phyloP scores from a whole-genome alignment of 2,888 invertebrate genomes.

The Belgica antarctica region DNA sequence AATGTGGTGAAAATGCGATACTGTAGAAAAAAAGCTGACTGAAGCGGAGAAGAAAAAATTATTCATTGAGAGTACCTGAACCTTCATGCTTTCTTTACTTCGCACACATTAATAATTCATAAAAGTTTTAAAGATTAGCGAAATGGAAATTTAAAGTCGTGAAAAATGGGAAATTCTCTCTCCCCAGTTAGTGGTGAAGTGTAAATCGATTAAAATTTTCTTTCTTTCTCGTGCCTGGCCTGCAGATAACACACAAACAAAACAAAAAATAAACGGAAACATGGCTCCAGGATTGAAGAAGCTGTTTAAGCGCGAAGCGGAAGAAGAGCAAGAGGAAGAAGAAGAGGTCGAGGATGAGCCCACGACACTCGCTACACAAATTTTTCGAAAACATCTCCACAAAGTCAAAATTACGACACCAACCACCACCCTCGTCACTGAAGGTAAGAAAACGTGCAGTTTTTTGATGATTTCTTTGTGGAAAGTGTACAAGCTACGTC shows the following conservation, averaged over 20 bases:
- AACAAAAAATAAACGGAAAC: too few relatives aligned
- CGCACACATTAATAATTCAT: conserved; percentile 16
- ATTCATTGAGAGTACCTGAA: neutral
- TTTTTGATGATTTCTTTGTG: too few relatives aligned
- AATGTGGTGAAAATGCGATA: conserved; percentile 25
- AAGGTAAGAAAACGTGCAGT: conserved; percentile 4
- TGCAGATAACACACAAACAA: neutral
- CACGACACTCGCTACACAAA: neutral
- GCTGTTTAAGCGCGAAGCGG: conserved; percentile 32
- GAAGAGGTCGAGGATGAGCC: conserved; percentile 3
- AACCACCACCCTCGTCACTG: conserved; percentile 23
- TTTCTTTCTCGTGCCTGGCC: too few relatives aligned
- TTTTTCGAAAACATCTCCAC: conserved; percentile 40
- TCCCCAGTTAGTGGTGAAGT: neutral
- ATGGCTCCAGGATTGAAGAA: conserved; percentile 38
- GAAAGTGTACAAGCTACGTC: too few relatives aligned
- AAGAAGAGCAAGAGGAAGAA: neutral
- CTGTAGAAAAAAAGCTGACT: neutral
- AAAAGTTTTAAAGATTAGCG: neutral
- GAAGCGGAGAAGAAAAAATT: neutral
- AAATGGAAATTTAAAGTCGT: neutral
- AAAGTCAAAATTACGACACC: conserved; percentile 36
- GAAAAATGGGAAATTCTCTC: neutral
- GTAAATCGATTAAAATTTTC: conserved; percentile 6
- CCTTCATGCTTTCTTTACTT: conserved; percentile 17